Evolutionary conservation across 1,140 invertebrate species (phyloP).

Genomic region (Hormaphis cornu): DNA sequence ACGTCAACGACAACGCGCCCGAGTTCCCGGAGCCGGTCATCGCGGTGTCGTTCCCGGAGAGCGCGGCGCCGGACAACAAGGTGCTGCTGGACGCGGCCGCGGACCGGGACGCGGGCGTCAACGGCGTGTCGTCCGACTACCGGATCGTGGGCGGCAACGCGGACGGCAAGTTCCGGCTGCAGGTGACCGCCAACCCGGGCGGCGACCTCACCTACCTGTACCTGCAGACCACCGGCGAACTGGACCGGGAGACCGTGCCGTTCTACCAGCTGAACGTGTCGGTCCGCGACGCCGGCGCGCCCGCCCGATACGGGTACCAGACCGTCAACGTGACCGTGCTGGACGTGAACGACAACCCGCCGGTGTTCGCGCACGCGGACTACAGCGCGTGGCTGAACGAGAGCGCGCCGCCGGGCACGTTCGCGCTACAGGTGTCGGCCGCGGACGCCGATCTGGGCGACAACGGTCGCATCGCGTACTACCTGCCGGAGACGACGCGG

Average conservation of each 20-base stretch:
- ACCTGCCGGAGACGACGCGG: slow-evolving; percentile 68
- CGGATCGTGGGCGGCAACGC: slow-evolving; percentile 77
- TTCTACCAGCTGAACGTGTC: slow-evolving; percentile 82
- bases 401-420: slow-evolving; percentile 75
- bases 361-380: slow-evolving; percentile 84
- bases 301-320: slow-evolving; percentile 69
- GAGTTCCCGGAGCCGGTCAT: slow-evolving; percentile 81
- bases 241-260: slow-evolving; percentile 77
- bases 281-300: slow-evolving; percentile 72
- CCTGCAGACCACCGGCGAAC: slow-evolving; percentile 75
- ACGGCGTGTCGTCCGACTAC: slow-evolving; percentile 78
- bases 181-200: slow-evolving; percentile 75
- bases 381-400: slow-evolving; percentile 87
- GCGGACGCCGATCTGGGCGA: slow-evolving; percentile 84
- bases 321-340: slow-evolving; percentile 83
- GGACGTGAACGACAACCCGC: slow-evolving; percentile 91
- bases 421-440: slow-evolving; percentile 79
- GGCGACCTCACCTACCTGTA: slow-evolving; percentile 82
- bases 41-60: slow-evolving; percentile 79
- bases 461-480: slow-evolving; percentile 86
- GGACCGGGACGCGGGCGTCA: slow-evolving; percentile 74
- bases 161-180: slow-evolving; percentile 75
- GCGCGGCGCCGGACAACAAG: slow-evolving; percentile 74
- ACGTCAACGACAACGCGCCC: slow-evolving; percentile 83
- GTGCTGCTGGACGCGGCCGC: slow-evolving; percentile 77